Conservation (phyloP, 2,888 invertebrate genomes). For the Lepidocyrtoides sp. region DNA sequence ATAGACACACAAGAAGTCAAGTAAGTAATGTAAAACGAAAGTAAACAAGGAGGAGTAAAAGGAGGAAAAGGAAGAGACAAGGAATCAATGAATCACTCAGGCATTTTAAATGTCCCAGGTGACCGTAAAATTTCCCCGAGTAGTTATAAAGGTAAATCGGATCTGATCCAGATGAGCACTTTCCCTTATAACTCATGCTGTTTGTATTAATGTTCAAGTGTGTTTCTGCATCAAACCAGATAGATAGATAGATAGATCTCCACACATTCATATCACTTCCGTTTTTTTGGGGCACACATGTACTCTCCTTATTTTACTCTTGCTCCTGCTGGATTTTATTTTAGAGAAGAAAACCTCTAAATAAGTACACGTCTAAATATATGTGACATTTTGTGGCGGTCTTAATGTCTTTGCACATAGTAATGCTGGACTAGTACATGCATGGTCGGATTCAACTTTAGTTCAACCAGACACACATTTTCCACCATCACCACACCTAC, state of each 20-base stretch:
- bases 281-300: conserved; percentile 27
- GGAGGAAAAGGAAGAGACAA: conserved; percentile 43
- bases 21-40: conserved; percentile 2
- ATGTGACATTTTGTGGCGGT: conserved; percentile 62
- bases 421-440: conserved; percentile 38
- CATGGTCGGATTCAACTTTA: conserved; percentile 29
- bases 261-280: conserved; percentile 40
- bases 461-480: conserved; percentile 18
- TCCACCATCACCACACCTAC: conserved; percentile 22
- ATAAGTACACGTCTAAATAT: conserved; percentile 55
- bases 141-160: conserved; percentile 80
- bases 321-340: background rate
- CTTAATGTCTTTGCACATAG: conserved; percentile 56
- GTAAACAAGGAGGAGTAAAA: conserved; percentile 41
- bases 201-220: conserved; percentile 37
- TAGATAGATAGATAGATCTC: conserved; percentile 17
- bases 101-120: conserved; percentile 79
- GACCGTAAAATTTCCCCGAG: conserved; percentile 79
- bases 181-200: conserved; percentile 69
- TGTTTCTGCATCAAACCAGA: background rate
- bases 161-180: conserved; percentile 79
- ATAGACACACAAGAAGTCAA: conserved; percentile 40
- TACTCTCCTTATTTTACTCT: background rate
- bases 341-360: conserved; percentile 27
- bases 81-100: conserved; percentile 79